Base-by-base conservation (phyloP, 2,888 invertebrate species). In the Brachylomia viminalis region DNA sequence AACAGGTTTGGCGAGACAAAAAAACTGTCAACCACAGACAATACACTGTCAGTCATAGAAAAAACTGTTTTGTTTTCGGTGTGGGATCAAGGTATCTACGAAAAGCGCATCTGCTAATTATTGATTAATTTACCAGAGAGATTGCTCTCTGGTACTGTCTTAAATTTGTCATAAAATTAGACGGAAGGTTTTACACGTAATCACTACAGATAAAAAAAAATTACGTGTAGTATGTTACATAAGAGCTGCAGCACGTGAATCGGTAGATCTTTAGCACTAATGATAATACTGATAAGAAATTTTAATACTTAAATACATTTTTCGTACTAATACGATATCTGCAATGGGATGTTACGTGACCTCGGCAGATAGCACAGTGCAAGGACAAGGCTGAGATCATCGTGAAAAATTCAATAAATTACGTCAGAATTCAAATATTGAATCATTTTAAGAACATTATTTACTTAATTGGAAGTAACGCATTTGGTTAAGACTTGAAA, bases 261-360 rank as follows among this genome's bases (percentile, higher is more conserved):
- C 20, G 6, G 27, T n/a, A 73, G 49, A 73, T 72, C 38, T 74
- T 58, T 23, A 54, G 30, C 61, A 61, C 2, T 45, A 66, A 66
- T 72, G 68, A 84, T 84, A 84, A 77, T 13, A 45, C 4, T 69
- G 80, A 84, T 80, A 77, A 77, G 17, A 10, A 20, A n/a, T n/a
- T n/a, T n/a, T n/a, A n/a, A 45, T 33, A 75, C 49, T 56, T 49
- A 38, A 62, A 62, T 38, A 15, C 0, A 4, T 54, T 64, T 79
- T 61, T 73, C 49, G 33, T 70, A 45, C 38, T n/a, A 76, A 66
- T 71, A 80, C 30, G 49, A 74, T 74, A 83, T 83, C 75, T 72
- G 74, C 72, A 77, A 20, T 72, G 62, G 33, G 54, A 56, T 45
- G 56, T 62, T 47, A 49, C 52, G 2, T 72, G 76, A 74, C 73